Conservation (phyloP, 1,140 invertebrate genomes). For the Ganaspis sp. region DNA sequence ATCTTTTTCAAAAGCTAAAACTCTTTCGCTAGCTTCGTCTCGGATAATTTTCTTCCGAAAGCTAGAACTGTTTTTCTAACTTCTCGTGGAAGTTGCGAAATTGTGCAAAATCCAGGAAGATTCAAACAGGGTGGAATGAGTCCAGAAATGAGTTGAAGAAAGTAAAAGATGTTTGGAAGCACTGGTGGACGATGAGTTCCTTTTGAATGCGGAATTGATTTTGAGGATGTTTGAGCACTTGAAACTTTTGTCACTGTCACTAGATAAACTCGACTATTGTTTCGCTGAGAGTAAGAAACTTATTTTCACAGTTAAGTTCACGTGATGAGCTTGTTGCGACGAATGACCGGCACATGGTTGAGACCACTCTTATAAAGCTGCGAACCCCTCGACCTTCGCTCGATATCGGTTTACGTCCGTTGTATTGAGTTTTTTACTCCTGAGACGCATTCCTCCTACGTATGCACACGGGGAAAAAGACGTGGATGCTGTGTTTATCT, state of each 20-base stretch:
- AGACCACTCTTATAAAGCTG: constrained; percentile 1
- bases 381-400: constrained; percentile 20
- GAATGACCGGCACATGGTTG: constrained; percentile 20
- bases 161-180: too few species aligned
- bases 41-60: too few species aligned
- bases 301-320: background rate
- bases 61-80: too few species aligned
- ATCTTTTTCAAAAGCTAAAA: background rate
- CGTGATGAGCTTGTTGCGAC: background rate
- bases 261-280: background rate
- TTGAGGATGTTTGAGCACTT: background rate
- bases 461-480: background rate
- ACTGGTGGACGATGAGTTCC: background rate
- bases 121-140: too few species aligned
- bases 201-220: background rate
- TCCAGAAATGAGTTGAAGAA: too few species aligned
- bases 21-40: too few species aligned
- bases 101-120: too few species aligned
- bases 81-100: too few species aligned
- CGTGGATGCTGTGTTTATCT: background rate
- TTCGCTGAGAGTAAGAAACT: background rate
- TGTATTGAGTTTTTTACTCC: background rate
- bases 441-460: background rate
- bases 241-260: background rate
- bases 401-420: constrained; percentile 1